phyloP scores from a whole-genome alignment of 1,140 invertebrate species.

The Ceratosolen solmsi region DNA sequence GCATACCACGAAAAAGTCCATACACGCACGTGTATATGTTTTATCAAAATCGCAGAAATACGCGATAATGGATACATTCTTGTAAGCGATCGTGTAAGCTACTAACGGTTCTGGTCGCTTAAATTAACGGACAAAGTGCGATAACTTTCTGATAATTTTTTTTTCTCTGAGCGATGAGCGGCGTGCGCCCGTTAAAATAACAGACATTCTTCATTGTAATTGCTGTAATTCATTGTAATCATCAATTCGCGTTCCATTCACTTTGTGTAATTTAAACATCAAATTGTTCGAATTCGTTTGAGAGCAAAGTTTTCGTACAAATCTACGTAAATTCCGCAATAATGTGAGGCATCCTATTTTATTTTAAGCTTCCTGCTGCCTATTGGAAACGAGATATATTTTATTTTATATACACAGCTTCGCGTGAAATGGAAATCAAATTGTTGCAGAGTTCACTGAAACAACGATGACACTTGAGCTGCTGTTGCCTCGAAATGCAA shows the following conservation, averaged over 20 bases:
- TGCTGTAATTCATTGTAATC: background rate
- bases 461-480: background rate
- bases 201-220: conserved; percentile 18
- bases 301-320: background rate
- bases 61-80: background rate
- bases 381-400: background rate
- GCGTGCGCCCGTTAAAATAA: conserved; percentile 1
- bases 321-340: background rate
- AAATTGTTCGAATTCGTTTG: conserved; percentile 2
- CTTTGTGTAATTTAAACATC: conserved; percentile 12
- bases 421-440: background rate
- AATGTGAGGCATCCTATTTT: background rate
- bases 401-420: background rate
- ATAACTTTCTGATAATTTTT: background rate
- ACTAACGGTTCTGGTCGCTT: conserved; percentile 9
- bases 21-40: no score
- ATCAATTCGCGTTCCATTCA: conserved; percentile 17
- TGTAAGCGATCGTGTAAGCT: background rate
- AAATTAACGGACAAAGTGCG: conserved; percentile 8
- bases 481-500: background rate
- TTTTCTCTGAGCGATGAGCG: background rate
- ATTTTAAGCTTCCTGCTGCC: no score
- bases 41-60: background rate
- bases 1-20: no score
- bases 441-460: background rate